Evolutionary conservation across 2,888 invertebrate genomes (phyloP).

Genomic region (Aromia moschata): DNA sequence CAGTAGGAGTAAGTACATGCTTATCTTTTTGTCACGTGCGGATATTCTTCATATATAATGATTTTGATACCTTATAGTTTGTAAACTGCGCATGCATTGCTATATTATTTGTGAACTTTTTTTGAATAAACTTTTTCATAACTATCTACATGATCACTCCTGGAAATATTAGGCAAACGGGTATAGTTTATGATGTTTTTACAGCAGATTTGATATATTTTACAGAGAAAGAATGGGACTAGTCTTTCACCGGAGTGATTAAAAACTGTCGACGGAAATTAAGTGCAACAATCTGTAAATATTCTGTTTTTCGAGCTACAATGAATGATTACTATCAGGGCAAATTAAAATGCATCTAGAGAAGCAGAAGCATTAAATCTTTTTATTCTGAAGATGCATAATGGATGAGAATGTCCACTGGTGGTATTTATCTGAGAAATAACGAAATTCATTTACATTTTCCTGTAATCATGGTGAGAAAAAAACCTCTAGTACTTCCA

Average conservation of each 20-base stretch:
- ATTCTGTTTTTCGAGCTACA: conserved; percentile 33
- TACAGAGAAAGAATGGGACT: background rate
- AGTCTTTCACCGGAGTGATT: background rate
- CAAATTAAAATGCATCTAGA: conserved; percentile 38
- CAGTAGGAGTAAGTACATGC: too few species aligned
- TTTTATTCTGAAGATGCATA: conserved; percentile 17
- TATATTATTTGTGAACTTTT: too few species aligned
- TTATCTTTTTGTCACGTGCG: too few species aligned
- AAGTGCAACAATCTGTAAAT: conserved; percentile 33
- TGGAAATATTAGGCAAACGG: too few species aligned
- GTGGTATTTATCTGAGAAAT: background rate
- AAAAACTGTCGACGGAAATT: conserved; percentile 34
- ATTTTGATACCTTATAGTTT: too few species aligned
- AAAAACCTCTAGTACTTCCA: too few species aligned
- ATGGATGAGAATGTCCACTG: background rate
- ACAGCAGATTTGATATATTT: too few species aligned
- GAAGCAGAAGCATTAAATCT: conserved; percentile 25
- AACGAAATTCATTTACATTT: background rate
- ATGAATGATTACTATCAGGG: conserved; percentile 40
- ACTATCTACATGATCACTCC: too few species aligned
- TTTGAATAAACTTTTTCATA: too few species aligned
- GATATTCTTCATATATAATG: too few species aligned
- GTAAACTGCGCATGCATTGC: too few species aligned
- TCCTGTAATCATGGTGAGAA: background rate
- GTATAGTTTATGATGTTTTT: too few species aligned